Base-by-base conservation (phyloP, 2,113 vertebrate species). In the Semnornis frantzii region DNA sequence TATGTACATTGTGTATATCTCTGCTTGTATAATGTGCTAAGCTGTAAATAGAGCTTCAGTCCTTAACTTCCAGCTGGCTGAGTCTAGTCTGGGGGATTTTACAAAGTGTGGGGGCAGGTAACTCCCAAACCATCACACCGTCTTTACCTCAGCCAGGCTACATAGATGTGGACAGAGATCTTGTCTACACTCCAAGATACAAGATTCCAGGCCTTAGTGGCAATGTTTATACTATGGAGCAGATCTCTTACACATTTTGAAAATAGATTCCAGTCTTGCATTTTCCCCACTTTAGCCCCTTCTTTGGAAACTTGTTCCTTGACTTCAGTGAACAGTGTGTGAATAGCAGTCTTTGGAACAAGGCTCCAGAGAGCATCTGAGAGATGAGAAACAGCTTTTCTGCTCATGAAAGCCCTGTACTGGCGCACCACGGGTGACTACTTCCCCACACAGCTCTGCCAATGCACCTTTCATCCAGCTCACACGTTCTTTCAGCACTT, bases 111-210 rank as follows among this genome's bases (percentile, higher is more conserved):
- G 37, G 37, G 37, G 37, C 37, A 9, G 37, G 37, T 7, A 37
- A 37, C 37, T 37, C 37, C 37, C 37, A 37, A 37, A 37, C 37
- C 37, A 7, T 37, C 37, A 37, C 37, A 39, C 6, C 13, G 2
- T 23, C 25, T 83, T 64, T 90, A 15, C 28, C 42, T 23, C 73
- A 77, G 6, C 28, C 48, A 27, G 57, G 50, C n/a, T 87, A 10
- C 0, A 1, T 3, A 31, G 10, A 4, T 24, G 31, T 54, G 14
- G 1, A 0, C 34, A 69, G 39, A 79, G 54, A 28, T 31, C 20
- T 30, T 37, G 9, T 14, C 34, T 63, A 73, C 6, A 0, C 33
- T 65, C 17, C 13, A 10, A 60, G 14, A 33, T 20, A 42, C 44
- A 25, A 64, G 27, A 20, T 72, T 37, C 15, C 44, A 66, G 71